phyloP scores from a whole-genome alignment of 2,888 invertebrate species.

The Morinoia aosen region DNA sequence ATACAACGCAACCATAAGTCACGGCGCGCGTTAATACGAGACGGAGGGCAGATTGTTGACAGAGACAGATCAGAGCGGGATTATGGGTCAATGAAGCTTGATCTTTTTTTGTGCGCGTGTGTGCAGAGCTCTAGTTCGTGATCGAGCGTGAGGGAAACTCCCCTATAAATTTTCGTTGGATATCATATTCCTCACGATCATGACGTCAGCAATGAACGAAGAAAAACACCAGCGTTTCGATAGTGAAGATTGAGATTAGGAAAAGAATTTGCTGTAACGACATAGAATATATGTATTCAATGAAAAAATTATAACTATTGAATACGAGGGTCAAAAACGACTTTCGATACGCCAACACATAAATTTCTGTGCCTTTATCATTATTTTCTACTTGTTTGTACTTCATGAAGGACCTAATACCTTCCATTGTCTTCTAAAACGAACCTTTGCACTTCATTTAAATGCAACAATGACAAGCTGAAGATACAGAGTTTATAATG shows the following conservation, averaged over 20 bases:
- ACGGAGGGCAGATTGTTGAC: background rate
- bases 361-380: too few relatives aligned
- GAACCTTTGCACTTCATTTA: background rate
- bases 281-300: background rate
- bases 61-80: conserved; percentile 28
- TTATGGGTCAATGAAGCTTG: conserved; percentile 36
- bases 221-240: background rate
- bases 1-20: background rate
- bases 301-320: too few relatives aligned
- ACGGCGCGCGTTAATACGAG: background rate
- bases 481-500: background rate
- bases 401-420: too few relatives aligned
- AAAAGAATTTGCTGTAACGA: background rate
- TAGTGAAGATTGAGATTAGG: background rate
- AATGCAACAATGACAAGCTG: background rate
- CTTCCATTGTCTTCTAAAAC: too few relatives aligned
- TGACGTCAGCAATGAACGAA: background rate
- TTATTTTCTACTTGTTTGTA: too few relatives aligned
- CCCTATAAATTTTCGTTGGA: background rate
- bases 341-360: too few relatives aligned
- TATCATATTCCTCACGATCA: background rate
- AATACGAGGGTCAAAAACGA: too few relatives aligned
- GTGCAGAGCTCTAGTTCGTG: background rate
- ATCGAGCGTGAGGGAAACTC: conserved; percentile 27
- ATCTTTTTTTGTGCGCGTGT: background rate